Conservation (phyloP, 2,888 invertebrate species). For the Pegoplata infirma region DNA sequence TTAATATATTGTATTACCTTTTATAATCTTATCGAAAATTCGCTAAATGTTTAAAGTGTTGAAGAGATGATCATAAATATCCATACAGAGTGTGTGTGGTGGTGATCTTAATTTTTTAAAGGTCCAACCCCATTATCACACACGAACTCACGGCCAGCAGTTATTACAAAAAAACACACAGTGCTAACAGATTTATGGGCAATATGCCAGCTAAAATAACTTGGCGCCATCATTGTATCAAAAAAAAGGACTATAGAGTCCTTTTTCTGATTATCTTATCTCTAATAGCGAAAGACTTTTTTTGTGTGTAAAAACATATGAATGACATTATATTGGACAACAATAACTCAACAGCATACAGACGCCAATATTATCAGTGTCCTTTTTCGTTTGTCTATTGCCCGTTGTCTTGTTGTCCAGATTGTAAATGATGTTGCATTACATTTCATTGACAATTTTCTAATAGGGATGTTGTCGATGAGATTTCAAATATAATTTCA, state of each 20-base stretch:
- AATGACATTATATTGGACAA: constrained; percentile 54
- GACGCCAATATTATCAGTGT: constrained; percentile 55
- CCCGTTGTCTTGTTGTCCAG: background rate
- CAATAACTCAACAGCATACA: constrained; percentile 41
- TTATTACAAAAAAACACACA: constrained; percentile 15
- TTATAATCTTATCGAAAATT: constrained; percentile 24
- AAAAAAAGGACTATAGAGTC: no score
- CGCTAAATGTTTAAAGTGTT: constrained; percentile 43
- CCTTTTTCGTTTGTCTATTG: constrained; percentile 1
- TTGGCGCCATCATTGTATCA: constrained; percentile 49
- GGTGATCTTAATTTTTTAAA: constrained; percentile 37
- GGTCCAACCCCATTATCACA: constrained; percentile 32
- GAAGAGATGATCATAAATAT: constrained; percentile 11
- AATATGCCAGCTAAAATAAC: constrained; percentile 20
- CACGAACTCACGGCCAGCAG: background rate
- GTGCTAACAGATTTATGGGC: constrained; percentile 45
- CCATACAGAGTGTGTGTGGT: constrained; percentile 23
- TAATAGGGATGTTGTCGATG: constrained; percentile 43
- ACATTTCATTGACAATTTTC: constrained; percentile 47
- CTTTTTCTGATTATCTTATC: constrained; percentile 42
- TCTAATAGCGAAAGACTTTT: constrained; percentile 33
- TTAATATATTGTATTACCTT: no score
- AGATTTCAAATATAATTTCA: background rate
- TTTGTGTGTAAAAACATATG: constrained; percentile 33
- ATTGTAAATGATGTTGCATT: background rate